Evolutionary conservation across 2,113 vertebrate species (phyloP), one percentile per base, ranked within the genome.

Genomic region (Myotis lucifugus): DNA sequence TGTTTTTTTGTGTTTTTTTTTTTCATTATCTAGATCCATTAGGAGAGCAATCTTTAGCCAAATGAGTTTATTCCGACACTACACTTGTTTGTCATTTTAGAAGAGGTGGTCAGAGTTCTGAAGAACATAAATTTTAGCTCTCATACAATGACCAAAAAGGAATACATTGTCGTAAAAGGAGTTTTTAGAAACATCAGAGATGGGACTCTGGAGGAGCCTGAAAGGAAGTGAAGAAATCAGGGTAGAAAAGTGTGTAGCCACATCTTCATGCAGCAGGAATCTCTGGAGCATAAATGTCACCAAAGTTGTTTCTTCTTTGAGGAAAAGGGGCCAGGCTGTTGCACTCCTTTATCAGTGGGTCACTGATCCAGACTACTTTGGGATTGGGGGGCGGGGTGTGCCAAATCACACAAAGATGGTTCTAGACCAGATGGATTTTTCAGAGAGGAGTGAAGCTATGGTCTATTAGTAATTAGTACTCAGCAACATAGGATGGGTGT

Each of bases 341-440:
- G 54, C 48, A 72, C 0, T 25, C 29, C 4, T n/a, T 37, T 74
- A 42, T 81, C 8, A 54, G 46, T 46, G 3, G 1, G 2, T 48
- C 66, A 27, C 25, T 93, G 19, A 70, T 1, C 74, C 23, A 64
- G 15, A 29, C 10, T 23, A 13, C 12, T 23, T 37, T 74, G 14
- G 32, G 18, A 82, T 3, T 85, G 8, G 0, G 0, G 6, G 3
- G 12, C 8, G 3, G 21, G 19, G 19, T 46, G 17, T 66, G 2
- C 15, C 25, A 46, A 73, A 56, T 11, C 40, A 70, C 12, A 40
- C 3, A 59, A 34, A 23, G 2, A 3, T 92, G 19, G 3, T 25
- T 77, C 6, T 37, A 42, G 17, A 14, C 11, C 69, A 90, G 40
- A 40, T 0, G 48, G 61, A 34, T 66, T 64, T 17, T 94, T 17